Conservation (phyloP, 2,113 vertebrate species). For the Ondatra zibethicus region DNA sequence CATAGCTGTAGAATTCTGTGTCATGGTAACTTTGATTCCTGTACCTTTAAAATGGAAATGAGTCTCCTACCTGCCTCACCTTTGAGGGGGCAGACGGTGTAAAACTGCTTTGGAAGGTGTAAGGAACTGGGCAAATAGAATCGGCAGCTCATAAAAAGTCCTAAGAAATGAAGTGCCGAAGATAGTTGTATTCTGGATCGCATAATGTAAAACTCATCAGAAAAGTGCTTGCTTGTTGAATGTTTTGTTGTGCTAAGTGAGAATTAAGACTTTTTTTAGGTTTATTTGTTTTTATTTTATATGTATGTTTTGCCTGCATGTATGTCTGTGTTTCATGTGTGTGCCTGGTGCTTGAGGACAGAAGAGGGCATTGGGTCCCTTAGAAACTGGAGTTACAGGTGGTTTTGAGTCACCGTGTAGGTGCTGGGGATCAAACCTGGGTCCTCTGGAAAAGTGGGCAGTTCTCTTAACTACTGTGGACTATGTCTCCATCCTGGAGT, state of each 20-base stretch:
- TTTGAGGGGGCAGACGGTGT: background rate
- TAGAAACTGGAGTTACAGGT: background rate
- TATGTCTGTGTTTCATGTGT: background rate
- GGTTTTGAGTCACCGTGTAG: background rate
- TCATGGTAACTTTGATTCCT: background rate
- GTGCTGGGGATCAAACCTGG: background rate
- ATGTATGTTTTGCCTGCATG: background rate
- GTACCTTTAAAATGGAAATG: background rate
- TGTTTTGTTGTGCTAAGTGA: background rate
- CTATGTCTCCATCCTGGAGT: background rate
- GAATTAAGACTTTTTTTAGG: background rate
- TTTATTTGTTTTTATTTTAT: background rate
- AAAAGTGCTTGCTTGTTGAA: background rate
- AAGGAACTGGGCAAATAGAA: background rate
- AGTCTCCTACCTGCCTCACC: background rate
- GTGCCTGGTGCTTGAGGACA: background rate
- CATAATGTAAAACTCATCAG: background rate
- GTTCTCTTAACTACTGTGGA: background rate
- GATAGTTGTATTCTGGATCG: background rate
- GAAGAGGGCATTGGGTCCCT: background rate
- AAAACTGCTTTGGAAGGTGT: constrained; percentile 32
- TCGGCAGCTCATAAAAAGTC: background rate
- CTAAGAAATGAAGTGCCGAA: background rate
- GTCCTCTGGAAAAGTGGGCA: background rate
- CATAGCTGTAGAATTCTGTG: background rate